A percentile compares a stretch with the other conserved stretches of the same genome.
Conservation (phyloP, 2,113 vertebrate genomes). For the Accipiter cooperii region DNA sequence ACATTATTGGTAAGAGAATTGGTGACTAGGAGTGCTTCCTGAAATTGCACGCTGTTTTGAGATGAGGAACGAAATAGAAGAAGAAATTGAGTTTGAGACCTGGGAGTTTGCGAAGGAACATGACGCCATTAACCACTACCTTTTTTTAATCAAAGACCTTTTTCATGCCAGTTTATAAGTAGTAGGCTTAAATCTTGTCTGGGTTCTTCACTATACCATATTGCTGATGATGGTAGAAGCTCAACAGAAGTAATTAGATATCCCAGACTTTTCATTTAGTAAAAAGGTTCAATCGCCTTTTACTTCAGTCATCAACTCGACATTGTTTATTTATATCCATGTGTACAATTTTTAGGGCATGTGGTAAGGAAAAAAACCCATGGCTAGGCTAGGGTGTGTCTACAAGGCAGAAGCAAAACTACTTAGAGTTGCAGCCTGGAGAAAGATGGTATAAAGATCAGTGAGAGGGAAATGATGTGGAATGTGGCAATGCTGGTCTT, state of each 20-base stretch:
- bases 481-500: constrained; percentile 26
- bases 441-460: neutral
- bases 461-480: neutral
- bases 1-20: constrained; percentile 85
- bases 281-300: neutral
- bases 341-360: neutral
- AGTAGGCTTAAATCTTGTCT: neutral
- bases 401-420: neutral
- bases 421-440: neutral
- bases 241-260: neutral
- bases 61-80: neutral
- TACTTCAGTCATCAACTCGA: neutral
- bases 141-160: neutral
- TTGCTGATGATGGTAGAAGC: neutral
- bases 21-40: neutral
- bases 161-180: neutral
- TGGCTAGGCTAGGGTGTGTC: neutral
- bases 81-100: neutral
- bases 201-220: neutral
- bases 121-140: neutral
- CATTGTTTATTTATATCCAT: neutral
- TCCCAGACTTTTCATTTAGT: neutral
- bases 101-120: neutral
- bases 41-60: neutral
- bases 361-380: neutral